phyloP scores from a whole-genome alignment of 2,888 invertebrate genomes.

The Cerastoderma edule region DNA sequence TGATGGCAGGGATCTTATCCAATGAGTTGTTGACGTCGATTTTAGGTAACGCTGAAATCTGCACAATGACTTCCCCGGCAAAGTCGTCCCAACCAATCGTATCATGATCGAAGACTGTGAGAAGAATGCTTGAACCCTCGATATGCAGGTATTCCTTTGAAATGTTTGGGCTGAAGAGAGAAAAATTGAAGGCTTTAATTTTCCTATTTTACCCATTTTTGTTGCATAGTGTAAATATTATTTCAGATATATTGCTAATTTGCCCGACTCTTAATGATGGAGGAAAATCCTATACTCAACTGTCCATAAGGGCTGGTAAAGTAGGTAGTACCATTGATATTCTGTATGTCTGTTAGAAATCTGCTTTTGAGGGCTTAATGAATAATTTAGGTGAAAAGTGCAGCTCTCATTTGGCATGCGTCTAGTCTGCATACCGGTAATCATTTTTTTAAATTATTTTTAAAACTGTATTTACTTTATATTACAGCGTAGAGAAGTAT shows the following conservation, averaged over 20 bases:
- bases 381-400: too few species aligned
- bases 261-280: too few species aligned
- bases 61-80: slow-evolving; percentile 78
- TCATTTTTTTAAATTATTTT: too few species aligned
- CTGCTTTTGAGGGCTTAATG: too few species aligned
- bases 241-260: background rate
- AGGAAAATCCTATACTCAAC: too few species aligned
- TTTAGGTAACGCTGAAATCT: slow-evolving; percentile 65
- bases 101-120: slow-evolving; percentile 77
- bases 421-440: too few species aligned
- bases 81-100: slow-evolving; percentile 76
- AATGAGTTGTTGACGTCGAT: slow-evolving; percentile 67
- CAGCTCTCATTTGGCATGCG: too few species aligned
- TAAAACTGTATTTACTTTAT: too few species aligned
- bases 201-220: background rate
- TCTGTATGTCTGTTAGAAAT: background rate
- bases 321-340: background rate
- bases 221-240: background rate
- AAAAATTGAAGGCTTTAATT: background rate
- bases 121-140: slow-evolving; percentile 70
- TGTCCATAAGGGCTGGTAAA: background rate
- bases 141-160: slow-evolving; percentile 65
- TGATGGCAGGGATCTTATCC: slow-evolving; percentile 73
- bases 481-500: too few species aligned
- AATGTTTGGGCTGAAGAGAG: slow-evolving; percentile 71